phyloP scores from a whole-genome alignment of 1,140 invertebrate genomes.

The Papilio machaon region DNA sequence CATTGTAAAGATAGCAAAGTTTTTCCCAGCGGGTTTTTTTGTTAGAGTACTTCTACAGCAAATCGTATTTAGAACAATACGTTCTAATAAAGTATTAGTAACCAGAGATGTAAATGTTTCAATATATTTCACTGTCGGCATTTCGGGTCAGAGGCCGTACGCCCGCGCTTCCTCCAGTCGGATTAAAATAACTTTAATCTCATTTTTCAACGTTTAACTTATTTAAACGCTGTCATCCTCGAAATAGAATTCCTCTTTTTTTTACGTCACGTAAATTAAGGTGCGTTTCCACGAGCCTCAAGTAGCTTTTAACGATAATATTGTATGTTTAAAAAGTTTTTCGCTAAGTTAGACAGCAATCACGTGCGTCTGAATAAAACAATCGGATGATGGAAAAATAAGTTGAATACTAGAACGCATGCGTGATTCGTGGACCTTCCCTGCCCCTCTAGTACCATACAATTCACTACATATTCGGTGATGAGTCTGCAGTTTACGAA shows the following conservation, averaged over 20 bases:
- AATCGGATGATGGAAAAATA: conserved; percentile 46
- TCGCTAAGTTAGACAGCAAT: conserved; percentile 14
- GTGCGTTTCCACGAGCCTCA: background rate
- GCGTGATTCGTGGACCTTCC: conserved; percentile 44
- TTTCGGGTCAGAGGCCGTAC: conserved; percentile 11
- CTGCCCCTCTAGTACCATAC: conserved; percentile 42
- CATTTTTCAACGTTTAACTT: conserved; percentile 14
- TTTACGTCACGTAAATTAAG: background rate
- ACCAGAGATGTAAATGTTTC: background rate
- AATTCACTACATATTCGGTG: conserved; percentile 38
- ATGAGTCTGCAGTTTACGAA: conserved; percentile 32
- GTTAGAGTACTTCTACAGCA: background rate
- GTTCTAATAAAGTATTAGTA: background rate
- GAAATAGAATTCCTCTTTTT: background rate
- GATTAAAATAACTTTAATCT: conserved; percentile 15
- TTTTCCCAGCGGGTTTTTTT: background rate
- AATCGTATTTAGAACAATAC: background rate
- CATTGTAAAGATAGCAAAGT: too few relatives aligned
- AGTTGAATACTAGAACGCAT: conserved; percentile 51
- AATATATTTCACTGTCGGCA: conserved; percentile 14
- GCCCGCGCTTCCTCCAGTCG: background rate
- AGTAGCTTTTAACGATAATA: background rate
- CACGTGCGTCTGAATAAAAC: conserved; percentile 47
- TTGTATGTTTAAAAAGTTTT: background rate
- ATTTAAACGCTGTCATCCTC: background rate